Evolutionary conservation across 2,888 invertebrate genomes (phyloP).

Genomic region (Scotopteryx bipunctaria): DNA sequence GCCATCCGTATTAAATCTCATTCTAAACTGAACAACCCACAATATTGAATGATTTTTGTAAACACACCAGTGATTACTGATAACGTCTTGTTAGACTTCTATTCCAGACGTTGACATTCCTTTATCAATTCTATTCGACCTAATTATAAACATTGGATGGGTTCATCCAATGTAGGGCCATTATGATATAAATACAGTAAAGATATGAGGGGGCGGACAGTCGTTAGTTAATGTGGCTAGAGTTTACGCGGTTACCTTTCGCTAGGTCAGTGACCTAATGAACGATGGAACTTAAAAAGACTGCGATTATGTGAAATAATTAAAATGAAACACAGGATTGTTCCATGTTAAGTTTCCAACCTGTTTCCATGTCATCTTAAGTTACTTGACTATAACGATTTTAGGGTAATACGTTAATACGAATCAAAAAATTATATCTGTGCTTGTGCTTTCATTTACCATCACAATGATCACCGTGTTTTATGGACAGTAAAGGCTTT

Average conservation of each 20-base stretch:
- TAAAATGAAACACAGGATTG: no score
- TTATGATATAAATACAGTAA: conserved; percentile 7
- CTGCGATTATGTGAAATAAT: no score
- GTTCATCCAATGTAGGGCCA: conserved; percentile 39
- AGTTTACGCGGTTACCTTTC: neutral
- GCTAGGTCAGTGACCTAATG: conserved; percentile 1
- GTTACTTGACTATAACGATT: no score
- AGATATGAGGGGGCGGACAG: neutral
- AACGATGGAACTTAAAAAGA: no score
- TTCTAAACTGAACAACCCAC: neutral
- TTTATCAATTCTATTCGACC: conserved; percentile 39
- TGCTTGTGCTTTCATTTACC: no score
- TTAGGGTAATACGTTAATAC: no score
- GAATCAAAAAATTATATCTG: no score
- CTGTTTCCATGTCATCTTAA: no score
- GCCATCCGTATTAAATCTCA: neutral
- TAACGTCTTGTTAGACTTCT: conserved; percentile 20
- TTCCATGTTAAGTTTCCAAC: no score
- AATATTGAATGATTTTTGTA: conserved; percentile 21
- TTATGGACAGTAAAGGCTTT: no score
- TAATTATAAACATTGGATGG: conserved; percentile 43
- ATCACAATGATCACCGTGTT: no score
- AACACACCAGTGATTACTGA: conserved; percentile 21
- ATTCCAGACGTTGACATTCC: conserved; percentile 36
- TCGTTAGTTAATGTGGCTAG: neutral